Percentiles rank a stretch among this genome's conserved stretches.
phyloP scores from a whole-genome alignment of 2,113 vertebrate species.

The Aspiorhynchus laticeps region DNA sequence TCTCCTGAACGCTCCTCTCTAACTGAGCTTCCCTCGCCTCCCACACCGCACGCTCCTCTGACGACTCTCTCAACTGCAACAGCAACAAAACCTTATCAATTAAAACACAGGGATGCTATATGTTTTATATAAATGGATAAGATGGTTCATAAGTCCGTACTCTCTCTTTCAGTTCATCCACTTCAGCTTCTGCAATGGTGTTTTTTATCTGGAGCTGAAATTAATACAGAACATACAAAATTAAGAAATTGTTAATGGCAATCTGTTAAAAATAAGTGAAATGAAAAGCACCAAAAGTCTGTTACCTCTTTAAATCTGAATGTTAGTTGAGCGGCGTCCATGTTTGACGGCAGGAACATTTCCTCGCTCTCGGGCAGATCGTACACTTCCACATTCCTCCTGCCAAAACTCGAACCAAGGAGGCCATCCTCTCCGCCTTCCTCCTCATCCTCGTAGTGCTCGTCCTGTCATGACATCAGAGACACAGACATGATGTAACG shows the following conservation, averaged over 20 bases:
- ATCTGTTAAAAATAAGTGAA: background rate
- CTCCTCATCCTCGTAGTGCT: constrained; percentile 81
- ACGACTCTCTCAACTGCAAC: constrained; percentile 76
- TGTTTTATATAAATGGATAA: background rate
- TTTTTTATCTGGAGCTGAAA: constrained; percentile 85
- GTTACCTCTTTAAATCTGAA: constrained; percentile 90
- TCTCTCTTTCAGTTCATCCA: constrained; percentile 84
- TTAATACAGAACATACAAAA: background rate
- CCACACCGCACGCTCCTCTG: constrained; percentile 79
- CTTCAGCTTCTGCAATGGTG: constrained; percentile 80
- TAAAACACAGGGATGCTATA: background rate
- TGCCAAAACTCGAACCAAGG: constrained; percentile 81
- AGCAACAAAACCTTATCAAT: constrained; percentile 29
- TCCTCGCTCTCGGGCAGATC: constrained; percentile 86
- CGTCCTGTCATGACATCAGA: constrained; percentile 70
- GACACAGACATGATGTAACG: background rate
- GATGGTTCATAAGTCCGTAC: constrained; percentile 65
- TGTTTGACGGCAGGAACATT: constrained; percentile 79
- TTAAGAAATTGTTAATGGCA: background rate
- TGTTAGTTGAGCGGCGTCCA: constrained; percentile 84
- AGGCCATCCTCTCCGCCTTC: constrained; percentile 80
- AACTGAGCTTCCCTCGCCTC: constrained; percentile 79
- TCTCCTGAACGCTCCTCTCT: constrained; percentile 83
- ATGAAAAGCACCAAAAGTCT: background rate
- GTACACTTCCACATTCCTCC: constrained; percentile 82